A percentile compares a stretch with the other conserved stretches of the same genome.
Conservation (phyloP, 2,113 vertebrate species). For the Dicaeum eximium region DNA sequence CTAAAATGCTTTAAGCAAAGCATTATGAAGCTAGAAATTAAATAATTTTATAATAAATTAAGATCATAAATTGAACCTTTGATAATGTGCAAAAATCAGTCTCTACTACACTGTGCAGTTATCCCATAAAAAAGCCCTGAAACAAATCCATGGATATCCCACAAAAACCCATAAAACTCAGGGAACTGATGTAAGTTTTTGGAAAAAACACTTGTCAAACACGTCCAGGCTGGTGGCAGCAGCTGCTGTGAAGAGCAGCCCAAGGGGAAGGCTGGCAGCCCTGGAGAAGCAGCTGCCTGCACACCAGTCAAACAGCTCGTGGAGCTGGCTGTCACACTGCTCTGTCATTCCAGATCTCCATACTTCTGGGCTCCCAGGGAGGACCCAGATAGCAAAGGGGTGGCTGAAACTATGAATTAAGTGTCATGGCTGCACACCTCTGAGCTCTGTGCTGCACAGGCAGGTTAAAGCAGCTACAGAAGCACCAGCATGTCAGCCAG, state of each 20-base stretch:
- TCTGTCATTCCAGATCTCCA: background rate
- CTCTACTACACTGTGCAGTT: background rate
- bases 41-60: background rate
- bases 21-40: background rate
- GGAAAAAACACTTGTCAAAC: background rate
- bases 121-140: background rate
- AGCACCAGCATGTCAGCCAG: background rate
- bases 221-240: accelerated
- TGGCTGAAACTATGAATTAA: background rate
- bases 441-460: background rate
- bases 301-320: accelerated
- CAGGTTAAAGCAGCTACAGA: background rate
- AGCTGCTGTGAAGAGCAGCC: background rate
- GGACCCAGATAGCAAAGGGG: background rate
- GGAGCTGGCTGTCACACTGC: background rate
- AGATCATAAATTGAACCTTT: background rate
- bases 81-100: background rate
- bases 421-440: background rate
- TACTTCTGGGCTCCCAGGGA: background rate
- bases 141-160: background rate
- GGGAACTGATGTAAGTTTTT: background rate
- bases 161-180: background rate
- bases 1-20: background rate
- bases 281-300: background rate
- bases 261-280: background rate